Evolutionary conservation across 2,113 vertebrate genomes (phyloP), one percentile per base, ranked within the genome.

Genomic region (Microcebus griseorufus): DNA sequence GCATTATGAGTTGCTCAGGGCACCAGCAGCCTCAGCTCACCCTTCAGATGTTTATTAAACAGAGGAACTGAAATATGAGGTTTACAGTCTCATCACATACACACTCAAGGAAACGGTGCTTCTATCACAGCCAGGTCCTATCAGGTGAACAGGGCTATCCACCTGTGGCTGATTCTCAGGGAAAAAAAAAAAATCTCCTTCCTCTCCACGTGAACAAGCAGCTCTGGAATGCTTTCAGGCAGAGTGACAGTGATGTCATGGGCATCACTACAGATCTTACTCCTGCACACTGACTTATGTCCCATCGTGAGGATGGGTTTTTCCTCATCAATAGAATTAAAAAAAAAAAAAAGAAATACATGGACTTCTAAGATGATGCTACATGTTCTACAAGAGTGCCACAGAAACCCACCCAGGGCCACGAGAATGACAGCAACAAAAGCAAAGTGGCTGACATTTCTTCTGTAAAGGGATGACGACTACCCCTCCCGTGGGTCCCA

Each of bases 261-360:
- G 76, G 42, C 90, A 92, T 64, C 93, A 83, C 88, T 95, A 76
- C 42, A 91, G 82, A 64, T 76, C 70, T 48, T 64, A 69, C 48
- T 97, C 82, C 93, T 70, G 82, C 93, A 97, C 69, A 64, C 86
- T 27, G 65, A 94, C 37, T 85, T 93, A 42, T 97, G 98, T 97
- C 98, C 98, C 96, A 17, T 90, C 87, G 76, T 3, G 32, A 97
- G 93, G 88, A 90, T 67, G 62, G 58, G 7, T 75, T 72, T 70
- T 75, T 97, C 69, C 96, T 96, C 94, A 94, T 97, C 82, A 97
- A 97, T 82, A 96, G 76, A 80, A 39, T 42, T 42, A 5, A 42
- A 42, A 53, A 27, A 85, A 8, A 60, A 55, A 70, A 25, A 53
- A 53, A 53, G 84, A 34, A 80, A 67, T 34, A 42, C 23, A 64